Base-by-base conservation (phyloP, 2,888 invertebrate genomes). In the Cecidostiba fungosa region DNA sequence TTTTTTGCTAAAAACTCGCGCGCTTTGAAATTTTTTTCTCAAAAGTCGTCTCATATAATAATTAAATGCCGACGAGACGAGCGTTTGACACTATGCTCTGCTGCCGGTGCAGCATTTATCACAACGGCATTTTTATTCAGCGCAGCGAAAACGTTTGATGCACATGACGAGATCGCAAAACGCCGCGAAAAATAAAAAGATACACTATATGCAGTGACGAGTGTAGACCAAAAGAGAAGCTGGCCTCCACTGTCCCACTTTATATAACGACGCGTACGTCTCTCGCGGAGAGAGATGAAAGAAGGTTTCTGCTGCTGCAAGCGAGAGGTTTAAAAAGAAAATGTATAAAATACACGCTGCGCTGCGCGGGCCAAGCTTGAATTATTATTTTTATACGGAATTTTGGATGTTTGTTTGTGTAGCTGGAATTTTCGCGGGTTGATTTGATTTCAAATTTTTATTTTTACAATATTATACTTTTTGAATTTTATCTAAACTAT, bases 331-430 rank as follows among this genome's bases (percentile, higher is more conserved):
- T 5, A 19, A 50, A n/a, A n/a, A n/a, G 36, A 54, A 59, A n/a
- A n/a, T n/a, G 54, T n/a, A 1, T 14, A 2, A 29, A 12, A 50
- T 36, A 70, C 39, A 39, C 59, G 54, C 3, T 1, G 39, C 5
- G 39, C 5, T 32, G 29, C n/a, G 26, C 72, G 74, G 74, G 81
- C 43, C 74, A 73, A 81, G 74, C 74, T 54, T 54, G 82, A 77
- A 82, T 82, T 81, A 82, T 82, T 81, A 76, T 43, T 43, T 10
- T 43, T 43, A 50, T 50, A 26, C 16, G 32, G 50, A 62, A 73
- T 73, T 81, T 39, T 47, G 69, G 47, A 78, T 69, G 16, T 66
- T 4, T 66, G 12, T 70, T 19, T 36, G 54, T 2, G 54, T 1
- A n/a, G n/a, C n/a, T 54, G 54, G 54, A 54, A 19, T n/a, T 16